These are phyloP conservation scores for Tortricodes alternella DNA, from an alignment of 2,888 invertebrate species.

Conservation along the genomic window DNA sequence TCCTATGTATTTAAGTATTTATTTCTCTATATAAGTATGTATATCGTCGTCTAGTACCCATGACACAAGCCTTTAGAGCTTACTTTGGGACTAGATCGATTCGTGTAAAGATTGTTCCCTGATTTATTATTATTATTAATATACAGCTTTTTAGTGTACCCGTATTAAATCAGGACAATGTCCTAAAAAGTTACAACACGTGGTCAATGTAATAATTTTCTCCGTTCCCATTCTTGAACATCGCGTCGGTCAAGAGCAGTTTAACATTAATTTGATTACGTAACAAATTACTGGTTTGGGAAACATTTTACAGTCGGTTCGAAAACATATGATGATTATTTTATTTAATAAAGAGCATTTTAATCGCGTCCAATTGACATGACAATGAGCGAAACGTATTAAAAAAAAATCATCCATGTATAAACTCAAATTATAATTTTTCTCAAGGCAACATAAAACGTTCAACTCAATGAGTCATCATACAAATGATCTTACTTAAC, in stretches of 20 bases:
- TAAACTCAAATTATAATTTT: background rate
- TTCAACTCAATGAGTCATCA: background rate
- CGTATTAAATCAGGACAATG: background rate
- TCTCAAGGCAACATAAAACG: background rate
- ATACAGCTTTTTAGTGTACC: background rate
- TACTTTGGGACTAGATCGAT: too few relatives aligned
- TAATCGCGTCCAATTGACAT: too few relatives aligned
- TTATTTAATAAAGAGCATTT: too few relatives aligned
- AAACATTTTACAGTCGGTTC: too few relatives aligned
- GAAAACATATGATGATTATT: too few relatives aligned
- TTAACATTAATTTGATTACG: background rate
- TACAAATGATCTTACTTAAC: constrained; percentile 4
- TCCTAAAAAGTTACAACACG: background rate
- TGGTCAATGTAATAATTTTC: background rate
- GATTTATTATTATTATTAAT: background rate
- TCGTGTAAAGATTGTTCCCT: too few relatives aligned
- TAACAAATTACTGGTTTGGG: background rate
- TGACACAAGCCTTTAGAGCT: too few relatives aligned
- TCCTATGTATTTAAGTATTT: too few relatives aligned
- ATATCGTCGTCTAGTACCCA: too few relatives aligned
- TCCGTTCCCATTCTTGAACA: background rate
- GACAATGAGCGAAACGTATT: background rate
- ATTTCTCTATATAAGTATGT: too few relatives aligned
- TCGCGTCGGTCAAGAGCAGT: constrained; percentile 7
- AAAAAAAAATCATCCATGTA: background rate